Conservation (phyloP, 2,888 invertebrate species). For the Augiades crinisus region DNA sequence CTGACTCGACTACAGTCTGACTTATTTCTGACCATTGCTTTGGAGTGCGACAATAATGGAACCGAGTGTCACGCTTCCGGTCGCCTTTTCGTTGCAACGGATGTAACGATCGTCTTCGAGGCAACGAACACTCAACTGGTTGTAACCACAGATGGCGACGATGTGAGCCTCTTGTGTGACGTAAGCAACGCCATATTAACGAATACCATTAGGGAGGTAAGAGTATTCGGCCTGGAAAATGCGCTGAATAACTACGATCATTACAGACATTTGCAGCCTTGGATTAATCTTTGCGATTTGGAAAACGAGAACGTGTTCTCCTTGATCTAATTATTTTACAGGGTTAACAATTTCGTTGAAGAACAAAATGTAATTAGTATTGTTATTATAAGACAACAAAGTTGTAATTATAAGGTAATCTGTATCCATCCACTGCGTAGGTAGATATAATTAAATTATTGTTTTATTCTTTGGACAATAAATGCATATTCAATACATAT, state of each 20-base stretch:
- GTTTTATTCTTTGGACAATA: too few species aligned
- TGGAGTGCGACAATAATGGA: constrained; percentile 46
- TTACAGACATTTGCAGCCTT: constrained; percentile 39
- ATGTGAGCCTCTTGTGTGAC: constrained; percentile 49
- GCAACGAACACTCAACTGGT: constrained; percentile 45
- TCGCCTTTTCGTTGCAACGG: constrained; percentile 46
- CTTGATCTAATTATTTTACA: constrained; percentile 9
- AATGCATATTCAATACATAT: too few species aligned
- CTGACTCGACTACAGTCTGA: constrained; percentile 50
- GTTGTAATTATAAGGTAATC: too few species aligned
- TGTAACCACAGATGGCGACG: constrained; percentile 45
- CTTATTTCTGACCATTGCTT: constrained; percentile 54
- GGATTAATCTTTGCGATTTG: constrained; percentile 51
- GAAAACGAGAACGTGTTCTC: constrained; percentile 8
- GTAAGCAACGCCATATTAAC: constrained; percentile 38
- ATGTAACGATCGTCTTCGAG: constrained; percentile 47
- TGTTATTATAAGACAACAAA: too few species aligned
- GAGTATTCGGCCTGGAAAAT: constrained; percentile 59
- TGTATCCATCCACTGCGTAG: too few species aligned
- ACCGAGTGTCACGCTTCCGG: constrained; percentile 49
- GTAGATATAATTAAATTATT: too few species aligned
- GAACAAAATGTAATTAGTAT: too few species aligned
- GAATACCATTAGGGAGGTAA: constrained; percentile 44
- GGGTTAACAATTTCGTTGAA: too few species aligned
- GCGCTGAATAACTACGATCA: constrained; percentile 66